Evolutionary conservation across 2,888 invertebrate species (phyloP), one percentile per base, ranked within the genome.

Genomic region (Cecidostiba fungosa): DNA sequence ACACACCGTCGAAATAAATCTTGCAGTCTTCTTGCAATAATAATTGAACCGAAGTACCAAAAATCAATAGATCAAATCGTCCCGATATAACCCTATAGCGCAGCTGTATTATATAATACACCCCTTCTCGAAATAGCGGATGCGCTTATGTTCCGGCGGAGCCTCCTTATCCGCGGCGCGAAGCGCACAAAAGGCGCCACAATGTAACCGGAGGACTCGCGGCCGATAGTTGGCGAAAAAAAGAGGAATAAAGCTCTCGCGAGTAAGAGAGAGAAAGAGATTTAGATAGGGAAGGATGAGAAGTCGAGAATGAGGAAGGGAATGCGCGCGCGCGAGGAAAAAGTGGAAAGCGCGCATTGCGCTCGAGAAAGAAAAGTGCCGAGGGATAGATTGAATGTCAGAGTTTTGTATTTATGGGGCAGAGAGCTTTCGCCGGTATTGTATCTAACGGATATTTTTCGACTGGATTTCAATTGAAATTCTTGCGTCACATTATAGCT

Each of bases 111-210:
- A 12, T 39, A 10, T 43, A 43, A 4, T 23, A 62, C 19, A 23
- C 26, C 12, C 39, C 36, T 72, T 16, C 23, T 19, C 43, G 66
- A 62, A 50, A 50, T 12, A 50, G 26, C 72, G 26, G 69, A 29
- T n/a, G 66, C 66, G 26, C 29, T 66, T 66, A 8, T 26, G 66
- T 66, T 66, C 66, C 29, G 66, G 26, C 16, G 26, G 66, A 66
- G 66, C 14, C 88, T 88, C 85, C 88, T 87, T 88, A 89, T 88
- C 88, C 86, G 84, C 77, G 84, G 87, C 73, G 43, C 12, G 43
- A 39, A 73, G 82, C 79, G 47, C 85, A 88, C 87, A 88, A 88
- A 87, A 78, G 85, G 74, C 87, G 82, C 79, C 86, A 87, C 84
- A 87, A 85, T 87, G 86, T 87, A 86, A 88, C 78, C 69, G 43